Percentiles rank a stretch among this genome's conserved stretches.
Evolutionary conservation across 2,797 vertebrate species (phyloP).

Genomic region (Fundulus diaphanus): DNA sequence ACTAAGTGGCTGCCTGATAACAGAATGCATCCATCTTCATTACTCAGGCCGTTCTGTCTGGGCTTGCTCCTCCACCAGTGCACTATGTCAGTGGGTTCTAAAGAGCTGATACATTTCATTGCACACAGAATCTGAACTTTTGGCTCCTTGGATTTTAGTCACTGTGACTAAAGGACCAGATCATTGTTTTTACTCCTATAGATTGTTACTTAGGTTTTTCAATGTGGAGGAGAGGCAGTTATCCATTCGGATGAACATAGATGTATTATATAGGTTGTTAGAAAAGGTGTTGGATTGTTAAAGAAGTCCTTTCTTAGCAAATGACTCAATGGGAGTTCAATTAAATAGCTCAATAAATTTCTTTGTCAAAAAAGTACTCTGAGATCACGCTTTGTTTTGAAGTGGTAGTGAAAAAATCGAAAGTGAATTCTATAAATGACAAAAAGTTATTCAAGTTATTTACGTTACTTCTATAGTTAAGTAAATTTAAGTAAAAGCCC

Average conservation of each 20-base stretch:
- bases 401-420: background rate
- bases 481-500: too few relatives aligned
- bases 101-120: slow-evolving; percentile 91
- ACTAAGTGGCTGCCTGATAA: slow-evolving; percentile 98
- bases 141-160: slow-evolving; percentile 88
- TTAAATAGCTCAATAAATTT: too few relatives aligned
- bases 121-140: slow-evolving; percentile 92
- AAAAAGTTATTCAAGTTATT: background rate
- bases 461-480: background rate
- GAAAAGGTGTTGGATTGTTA: background rate
- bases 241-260: background rate
- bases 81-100: slow-evolving; percentile 86
- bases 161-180: slow-evolving; percentile 88
- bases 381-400: too few relatives aligned
- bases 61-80: slow-evolving; percentile 87
- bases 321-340: background rate
- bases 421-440: background rate
- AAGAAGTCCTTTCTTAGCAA: background rate
- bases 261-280: background rate
- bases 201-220: slow-evolving; percentile 23
- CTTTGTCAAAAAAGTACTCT: too few relatives aligned
- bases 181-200: slow-evolving; percentile 77
- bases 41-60: slow-evolving; percentile 90
- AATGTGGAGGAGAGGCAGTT: background rate
- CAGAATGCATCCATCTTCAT: slow-evolving; percentile 98